These are phyloP conservation scores for Glyphotaelius pellucidus DNA, from an alignment of 2,888 invertebrate genomes.

Conservation along the genomic window DNA sequence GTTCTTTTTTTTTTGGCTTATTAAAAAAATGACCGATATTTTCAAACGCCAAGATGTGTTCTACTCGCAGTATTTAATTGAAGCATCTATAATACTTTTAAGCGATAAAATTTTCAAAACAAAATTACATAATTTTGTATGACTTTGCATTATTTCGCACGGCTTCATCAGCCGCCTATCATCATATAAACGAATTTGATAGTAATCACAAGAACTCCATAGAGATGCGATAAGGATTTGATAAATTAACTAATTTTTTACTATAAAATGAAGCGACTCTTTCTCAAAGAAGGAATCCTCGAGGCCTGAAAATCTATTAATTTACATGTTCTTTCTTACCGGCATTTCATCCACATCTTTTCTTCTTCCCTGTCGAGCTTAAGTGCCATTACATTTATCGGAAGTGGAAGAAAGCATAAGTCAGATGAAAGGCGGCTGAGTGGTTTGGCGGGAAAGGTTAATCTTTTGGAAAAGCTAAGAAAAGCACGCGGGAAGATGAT, in stretches of 20 bases:
- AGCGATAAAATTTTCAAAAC: no score
- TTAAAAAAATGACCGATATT: no score
- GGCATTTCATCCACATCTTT: not conserved
- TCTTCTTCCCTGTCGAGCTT: not conserved
- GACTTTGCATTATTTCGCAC: no score
- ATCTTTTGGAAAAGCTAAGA: constrained; percentile 2
- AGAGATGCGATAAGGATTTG: no score
- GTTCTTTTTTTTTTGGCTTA: no score
- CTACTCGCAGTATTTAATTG: no score
- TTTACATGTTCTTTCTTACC: not conserved
- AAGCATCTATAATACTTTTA: no score
- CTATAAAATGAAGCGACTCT: no score
- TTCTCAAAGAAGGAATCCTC: not conserved
- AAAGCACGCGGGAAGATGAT: not conserved
- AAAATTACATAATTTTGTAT: no score
- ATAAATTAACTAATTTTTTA: no score
- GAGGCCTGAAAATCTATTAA: not conserved
- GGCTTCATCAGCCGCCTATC: no score
- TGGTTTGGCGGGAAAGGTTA: not conserved
- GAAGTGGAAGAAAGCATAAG: not conserved
- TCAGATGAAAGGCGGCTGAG: constrained; percentile 28
- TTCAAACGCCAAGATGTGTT: no score
- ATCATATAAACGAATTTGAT: constrained; percentile 60
- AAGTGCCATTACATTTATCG: not conserved
- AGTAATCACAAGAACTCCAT: not conserved